These are phyloP conservation scores for Tribolium freemani DNA, from an alignment of 2,888 invertebrate species.

Conservation along the genomic window DNA sequence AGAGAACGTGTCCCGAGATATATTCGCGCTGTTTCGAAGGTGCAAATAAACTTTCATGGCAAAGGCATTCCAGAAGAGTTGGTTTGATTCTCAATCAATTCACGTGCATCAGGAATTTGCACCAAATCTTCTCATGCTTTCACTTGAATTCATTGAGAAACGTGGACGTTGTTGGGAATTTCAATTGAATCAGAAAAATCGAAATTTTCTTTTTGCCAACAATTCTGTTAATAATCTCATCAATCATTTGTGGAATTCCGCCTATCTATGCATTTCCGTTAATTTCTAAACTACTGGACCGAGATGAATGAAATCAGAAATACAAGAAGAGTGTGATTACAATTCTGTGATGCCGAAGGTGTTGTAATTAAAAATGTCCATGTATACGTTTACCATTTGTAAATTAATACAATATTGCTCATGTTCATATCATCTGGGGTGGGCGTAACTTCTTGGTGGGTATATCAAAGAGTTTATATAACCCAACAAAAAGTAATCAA, in stretches of 20 bases:
- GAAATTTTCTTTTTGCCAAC: neutral
- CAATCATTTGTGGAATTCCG: neutral
- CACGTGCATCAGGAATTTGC: conserved; percentile 20
- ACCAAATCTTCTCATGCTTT: conserved; percentile 26
- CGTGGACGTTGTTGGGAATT: too few relatives aligned
- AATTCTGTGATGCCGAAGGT: too few relatives aligned
- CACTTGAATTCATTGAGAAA: conserved; percentile 21
- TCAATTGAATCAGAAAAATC: neutral
- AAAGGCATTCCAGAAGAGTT: neutral
- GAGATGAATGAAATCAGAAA: too few relatives aligned
- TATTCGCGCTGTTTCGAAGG: neutral
- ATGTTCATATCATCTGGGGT: neutral
- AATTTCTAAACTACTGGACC: neutral
- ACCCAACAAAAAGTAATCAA: neutral
- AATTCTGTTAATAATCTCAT: neutral
- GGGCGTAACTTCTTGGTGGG: neutral
- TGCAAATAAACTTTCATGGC: neutral
- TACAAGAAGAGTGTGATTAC: too few relatives aligned
- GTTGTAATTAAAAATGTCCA: too few relatives aligned
- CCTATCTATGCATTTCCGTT: neutral
- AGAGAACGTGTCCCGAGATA: neutral
- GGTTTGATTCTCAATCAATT: neutral
- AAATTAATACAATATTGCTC: too few relatives aligned
- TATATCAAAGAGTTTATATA: neutral
- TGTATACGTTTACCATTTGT: too few relatives aligned